These are phyloP conservation scores for Drosophila vallismaia DNA, from an alignment of 2,888 invertebrate species.

Conservation along the genomic window DNA sequence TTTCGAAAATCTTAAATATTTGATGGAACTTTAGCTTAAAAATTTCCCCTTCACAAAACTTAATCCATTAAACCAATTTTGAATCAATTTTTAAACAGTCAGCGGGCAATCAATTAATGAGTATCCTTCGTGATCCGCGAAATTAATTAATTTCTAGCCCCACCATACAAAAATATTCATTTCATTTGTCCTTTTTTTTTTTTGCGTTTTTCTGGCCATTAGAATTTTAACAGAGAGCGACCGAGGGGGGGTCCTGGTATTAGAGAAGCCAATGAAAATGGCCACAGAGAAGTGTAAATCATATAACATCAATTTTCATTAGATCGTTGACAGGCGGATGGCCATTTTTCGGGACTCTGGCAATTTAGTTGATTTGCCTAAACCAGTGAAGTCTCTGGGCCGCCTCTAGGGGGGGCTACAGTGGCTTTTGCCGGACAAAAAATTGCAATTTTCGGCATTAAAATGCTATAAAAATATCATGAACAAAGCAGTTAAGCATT, in stretches of 20 bases:
- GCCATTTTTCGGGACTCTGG: slow-evolving; percentile 41
- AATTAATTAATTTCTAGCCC: slow-evolving; percentile 38
- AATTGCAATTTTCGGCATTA: neutral
- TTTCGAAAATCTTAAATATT: too few relatives aligned
- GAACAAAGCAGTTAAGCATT: neutral
- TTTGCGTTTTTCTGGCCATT: slow-evolving; percentile 3
- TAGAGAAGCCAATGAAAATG: slow-evolving; percentile 31
- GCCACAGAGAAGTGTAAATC: slow-evolving; percentile 69
- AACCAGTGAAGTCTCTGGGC: slow-evolving; percentile 14
- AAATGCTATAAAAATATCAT: neutral
- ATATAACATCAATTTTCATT: slow-evolving; percentile 76
- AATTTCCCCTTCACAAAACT: neutral
- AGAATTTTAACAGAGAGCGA: neutral
- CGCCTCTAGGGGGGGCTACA: neutral
- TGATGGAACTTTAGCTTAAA: neutral
- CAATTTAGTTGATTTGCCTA: slow-evolving; percentile 63
- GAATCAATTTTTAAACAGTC: neutral
- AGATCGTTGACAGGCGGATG: slow-evolving; percentile 60
- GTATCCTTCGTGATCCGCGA: slow-evolving; percentile 16
- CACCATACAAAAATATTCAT: slow-evolving; percentile 30
- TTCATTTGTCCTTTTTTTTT: slow-evolving; percentile 24
- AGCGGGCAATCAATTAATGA: slow-evolving; percentile 34
- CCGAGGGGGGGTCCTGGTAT: neutral
- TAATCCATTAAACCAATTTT: neutral
- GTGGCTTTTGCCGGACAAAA: neutral